Evolutionary conservation across 2,888 invertebrate genomes (phyloP).

Genomic region (Tethea ocularis): DNA sequence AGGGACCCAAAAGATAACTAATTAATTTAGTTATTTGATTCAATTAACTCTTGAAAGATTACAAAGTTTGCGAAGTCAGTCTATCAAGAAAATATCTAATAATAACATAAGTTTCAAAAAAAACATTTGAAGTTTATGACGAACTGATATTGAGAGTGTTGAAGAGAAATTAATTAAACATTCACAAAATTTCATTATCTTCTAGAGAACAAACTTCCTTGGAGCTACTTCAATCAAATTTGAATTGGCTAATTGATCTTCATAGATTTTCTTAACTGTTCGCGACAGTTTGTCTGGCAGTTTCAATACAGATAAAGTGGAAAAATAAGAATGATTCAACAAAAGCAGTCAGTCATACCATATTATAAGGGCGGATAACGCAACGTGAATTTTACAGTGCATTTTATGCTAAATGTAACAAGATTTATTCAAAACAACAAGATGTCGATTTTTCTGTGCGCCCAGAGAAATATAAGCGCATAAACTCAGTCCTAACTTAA

Average conservation of each 20-base stretch:
- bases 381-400: background rate
- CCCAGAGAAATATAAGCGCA: background rate
- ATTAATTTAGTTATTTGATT: too few species aligned
- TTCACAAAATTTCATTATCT: background rate
- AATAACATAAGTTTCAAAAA: too few species aligned
- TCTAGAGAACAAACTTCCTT: background rate
- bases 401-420: background rate
- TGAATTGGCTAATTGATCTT: background rate
- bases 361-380: background rate
- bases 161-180: background rate
- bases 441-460: background rate
- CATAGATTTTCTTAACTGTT: background rate
- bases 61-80: background rate
- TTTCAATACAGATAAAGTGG: background rate
- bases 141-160: background rate
- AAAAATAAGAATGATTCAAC: background rate
- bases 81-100: background rate
- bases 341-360: background rate
- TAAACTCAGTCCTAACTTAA: background rate
- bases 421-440: too few species aligned
- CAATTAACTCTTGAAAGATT: background rate
- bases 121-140: background rate
- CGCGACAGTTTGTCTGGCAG: background rate
- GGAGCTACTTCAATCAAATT: background rate
- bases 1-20: slow-evolving; percentile 5